A percentile compares a stretch with the other conserved stretches of the same genome.
These are phyloP conservation scores for Dolichopus griseipennis DNA, from an alignment of 2,888 invertebrate species.

Conservation along the genomic window DNA sequence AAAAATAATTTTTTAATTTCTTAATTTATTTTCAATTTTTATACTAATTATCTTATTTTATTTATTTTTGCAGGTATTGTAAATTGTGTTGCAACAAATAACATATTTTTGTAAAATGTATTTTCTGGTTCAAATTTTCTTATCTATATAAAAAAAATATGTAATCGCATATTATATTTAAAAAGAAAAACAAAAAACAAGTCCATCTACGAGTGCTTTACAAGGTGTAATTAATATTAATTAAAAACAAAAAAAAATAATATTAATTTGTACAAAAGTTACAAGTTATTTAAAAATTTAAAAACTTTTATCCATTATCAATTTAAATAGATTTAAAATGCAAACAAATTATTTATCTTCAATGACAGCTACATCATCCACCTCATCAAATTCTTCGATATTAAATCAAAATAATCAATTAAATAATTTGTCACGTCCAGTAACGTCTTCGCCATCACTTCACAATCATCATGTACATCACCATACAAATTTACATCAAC, in stretches of 20 bases:
- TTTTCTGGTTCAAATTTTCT: not conserved
- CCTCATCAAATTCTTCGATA: constrained; percentile 6
- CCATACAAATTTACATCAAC: constrained; percentile 13
- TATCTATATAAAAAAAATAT: not conserved
- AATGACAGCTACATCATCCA: constrained; percentile 21
- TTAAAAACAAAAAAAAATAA: not conserved
- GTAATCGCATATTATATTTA: not conserved
- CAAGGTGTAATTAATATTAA: not conserved
- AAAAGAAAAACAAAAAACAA: not conserved
- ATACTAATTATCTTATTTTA: no score
- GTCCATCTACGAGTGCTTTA: constrained; percentile 1
- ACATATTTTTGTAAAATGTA: constrained; percentile 1
- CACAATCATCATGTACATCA: constrained; percentile 12
- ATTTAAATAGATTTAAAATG: not conserved
- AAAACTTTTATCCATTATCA: not conserved
- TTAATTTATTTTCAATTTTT: no score
- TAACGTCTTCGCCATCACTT: constrained; percentile 8
- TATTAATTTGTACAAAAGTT: not conserved
- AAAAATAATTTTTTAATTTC: no score
- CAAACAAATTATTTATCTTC: constrained; percentile 13
- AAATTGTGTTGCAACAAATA: not conserved
- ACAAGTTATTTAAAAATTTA: not conserved
- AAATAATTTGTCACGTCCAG: not conserved
- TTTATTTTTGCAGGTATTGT: not conserved
- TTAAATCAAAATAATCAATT: constrained; percentile 1